Evolutionary conservation across 2,113 vertebrate genomes (phyloP), one percentile per base, ranked within the genome.

Genomic region (Haliaeetus leucogaster): DNA sequence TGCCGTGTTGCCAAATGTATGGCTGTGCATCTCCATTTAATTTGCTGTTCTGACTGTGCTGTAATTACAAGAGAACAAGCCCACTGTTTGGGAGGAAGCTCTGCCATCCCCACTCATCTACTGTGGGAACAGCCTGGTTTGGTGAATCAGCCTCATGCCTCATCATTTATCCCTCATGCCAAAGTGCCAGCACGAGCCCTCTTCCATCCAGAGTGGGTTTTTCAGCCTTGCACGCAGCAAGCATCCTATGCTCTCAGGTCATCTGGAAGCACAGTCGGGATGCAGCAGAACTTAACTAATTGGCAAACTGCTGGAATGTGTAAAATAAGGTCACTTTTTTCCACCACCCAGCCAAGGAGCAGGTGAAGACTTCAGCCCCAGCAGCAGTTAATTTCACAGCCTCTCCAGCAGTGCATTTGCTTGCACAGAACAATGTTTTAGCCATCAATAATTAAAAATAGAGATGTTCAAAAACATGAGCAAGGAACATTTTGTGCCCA

Each of bases 371-470:
- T 95, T 82, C 68, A 85, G 59, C 70, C 67, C 34, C 32, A 63
- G 70, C 40, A 42, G 77, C 42, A 27, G 42, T 77, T 79, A 56
- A 62, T 91, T 93, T 95, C 93, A 77, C 38, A 93, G 38, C 40
- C 52, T 76, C 47, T 81, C 89, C 77, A 92, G 70, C 58, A 79
- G 36, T 52, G 73, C 18, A 1, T 78, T 88, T 91, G 34, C 58
- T 77, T 77, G 73, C 89, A 87, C 27, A 82, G 56, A 79, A 65
- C 18, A 56, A n/a, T 40, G 23, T 56, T 94, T 82, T 45, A 88
- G 59, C 29, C 42, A 80, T 97, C 86, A 87, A 88, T 95, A 93
- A 94, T 96, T 96, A 87, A 96, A 93, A 89, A 65, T 21, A 80
- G 63, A 91, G 78, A 62, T 70, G 58, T 87, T 95, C 7, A 47